phyloP scores from a whole-genome alignment of 2,888 invertebrate genomes.

The Pharmacophagus antenor region DNA sequence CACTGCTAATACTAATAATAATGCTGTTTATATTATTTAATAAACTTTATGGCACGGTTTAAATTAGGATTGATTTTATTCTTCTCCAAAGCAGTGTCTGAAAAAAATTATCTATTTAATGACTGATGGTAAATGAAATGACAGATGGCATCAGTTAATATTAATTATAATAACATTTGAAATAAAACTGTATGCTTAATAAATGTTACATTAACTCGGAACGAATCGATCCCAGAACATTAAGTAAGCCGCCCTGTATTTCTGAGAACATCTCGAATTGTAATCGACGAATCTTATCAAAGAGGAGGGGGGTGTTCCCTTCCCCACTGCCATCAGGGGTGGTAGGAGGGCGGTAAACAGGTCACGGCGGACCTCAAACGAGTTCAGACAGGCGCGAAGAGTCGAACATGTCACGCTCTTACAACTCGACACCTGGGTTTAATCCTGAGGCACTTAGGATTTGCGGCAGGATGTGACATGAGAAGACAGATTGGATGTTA shows the following conservation, averaged over 20 bases:
- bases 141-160: too few relatives aligned
- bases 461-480: conserved; percentile 41
- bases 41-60: too few relatives aligned
- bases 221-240: conserved; percentile 22
- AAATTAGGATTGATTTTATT: too few relatives aligned
- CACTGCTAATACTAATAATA: too few relatives aligned
- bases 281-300: conserved; percentile 54
- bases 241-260: conserved; percentile 21
- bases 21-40: too few relatives aligned
- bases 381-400: conserved; percentile 69
- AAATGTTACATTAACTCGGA: neutral
- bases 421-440: conserved; percentile 55
- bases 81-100: too few relatives aligned
- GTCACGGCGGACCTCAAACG: conserved; percentile 48
- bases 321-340: conserved; percentile 39
- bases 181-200: neutral
- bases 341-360: conserved; percentile 39
- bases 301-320: conserved; percentile 40
- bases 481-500: conserved; percentile 34
- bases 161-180: too few relatives aligned
- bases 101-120: too few relatives aligned
- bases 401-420: conserved; percentile 63
- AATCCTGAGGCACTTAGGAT: conserved; percentile 68
- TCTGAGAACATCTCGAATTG: conserved; percentile 34
- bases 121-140: too few relatives aligned